These are phyloP conservation scores for Microcebus griseorufus DNA, from an alignment of 2,113 vertebrate genomes.

Conservation along the genomic window DNA sequence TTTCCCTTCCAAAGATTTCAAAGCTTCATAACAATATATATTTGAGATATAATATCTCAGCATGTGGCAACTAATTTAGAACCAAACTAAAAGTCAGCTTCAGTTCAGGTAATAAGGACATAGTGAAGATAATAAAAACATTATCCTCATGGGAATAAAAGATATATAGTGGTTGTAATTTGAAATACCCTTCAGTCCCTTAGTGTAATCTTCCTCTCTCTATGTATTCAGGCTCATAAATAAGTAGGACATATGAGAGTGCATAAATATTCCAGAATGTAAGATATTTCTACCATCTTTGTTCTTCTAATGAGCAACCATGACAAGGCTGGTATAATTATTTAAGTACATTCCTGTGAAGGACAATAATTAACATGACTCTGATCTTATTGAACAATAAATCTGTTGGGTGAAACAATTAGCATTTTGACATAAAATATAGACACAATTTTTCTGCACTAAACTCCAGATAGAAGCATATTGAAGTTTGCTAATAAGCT, in stretches of 20 bases:
- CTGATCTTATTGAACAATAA: background rate
- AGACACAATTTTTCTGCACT: background rate
- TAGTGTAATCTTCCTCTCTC: background rate
- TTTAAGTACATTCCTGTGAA: background rate
- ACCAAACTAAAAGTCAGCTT: conserved; percentile 2
- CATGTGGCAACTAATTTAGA: background rate
- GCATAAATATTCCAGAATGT: background rate
- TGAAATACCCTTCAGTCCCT: background rate
- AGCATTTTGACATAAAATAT: background rate
- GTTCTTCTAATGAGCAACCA: background rate
- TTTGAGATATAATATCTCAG: conserved; percentile 17
- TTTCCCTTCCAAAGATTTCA: conserved; percentile 2
- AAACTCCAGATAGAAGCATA: background rate
- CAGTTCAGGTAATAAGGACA: background rate
- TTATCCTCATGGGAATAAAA: background rate
- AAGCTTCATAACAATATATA: background rate
- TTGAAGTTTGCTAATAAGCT: background rate
- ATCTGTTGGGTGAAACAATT: background rate
- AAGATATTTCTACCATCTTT: background rate
- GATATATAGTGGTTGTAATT: background rate
- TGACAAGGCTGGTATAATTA: background rate
- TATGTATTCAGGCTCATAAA: background rate
- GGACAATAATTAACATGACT: background rate
- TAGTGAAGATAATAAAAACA: background rate
- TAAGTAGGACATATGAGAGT: background rate